Base-by-base conservation (phyloP, 2,797 vertebrate species). In the Molossus alvarezi region DNA sequence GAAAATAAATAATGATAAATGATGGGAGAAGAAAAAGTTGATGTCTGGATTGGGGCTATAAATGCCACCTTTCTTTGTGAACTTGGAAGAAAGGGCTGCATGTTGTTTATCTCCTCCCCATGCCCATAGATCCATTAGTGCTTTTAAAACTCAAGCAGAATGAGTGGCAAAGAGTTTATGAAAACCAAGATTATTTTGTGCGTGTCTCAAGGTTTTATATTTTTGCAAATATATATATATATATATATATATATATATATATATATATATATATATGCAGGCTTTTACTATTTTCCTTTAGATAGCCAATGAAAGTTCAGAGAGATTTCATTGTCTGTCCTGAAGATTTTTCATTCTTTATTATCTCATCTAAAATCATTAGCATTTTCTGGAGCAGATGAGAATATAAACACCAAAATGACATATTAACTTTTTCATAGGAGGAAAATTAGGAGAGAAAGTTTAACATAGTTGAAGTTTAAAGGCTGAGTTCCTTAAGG, bases 401-500 rank as follows among this genome's bases (percentile, higher is more conserved):
- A 27, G 48, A 64, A 2, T 76, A 55, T 55, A 41, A 95, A 48
- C 57, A 33, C 75, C 41, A 91, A 89, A 94, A 55, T 80, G 65
- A 88, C 65, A 73, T 80, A 82, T 86, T 88, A 96, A 60, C 85
- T 85, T 90, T 33, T 92, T 64, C 29, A 3, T 89, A 72, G 71
- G 33, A 95, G 95, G 88, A 90, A 96, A 97, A 97, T 83, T 41
- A 96, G 57, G 53, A 90, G 33, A 92, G 87, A 18, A 64, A 62
- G 90, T 85, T 90, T 33, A 88, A 81, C 53, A 88, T 0, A 2
- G 58, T 9, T 90, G 25, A 93, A 67, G 48, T 83, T 93, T 91
- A 91, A 94, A 90, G 92, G 58, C 62, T 82, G 71, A 89, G 86
- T 96, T 94, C 82, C 84, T 96, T 29, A 21, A 83, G 75, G 90